Conservation (phyloP, 30 jellyfish, hydroid and myxozoan genomes). For the Pseudorhiza aurosa region DNA sequence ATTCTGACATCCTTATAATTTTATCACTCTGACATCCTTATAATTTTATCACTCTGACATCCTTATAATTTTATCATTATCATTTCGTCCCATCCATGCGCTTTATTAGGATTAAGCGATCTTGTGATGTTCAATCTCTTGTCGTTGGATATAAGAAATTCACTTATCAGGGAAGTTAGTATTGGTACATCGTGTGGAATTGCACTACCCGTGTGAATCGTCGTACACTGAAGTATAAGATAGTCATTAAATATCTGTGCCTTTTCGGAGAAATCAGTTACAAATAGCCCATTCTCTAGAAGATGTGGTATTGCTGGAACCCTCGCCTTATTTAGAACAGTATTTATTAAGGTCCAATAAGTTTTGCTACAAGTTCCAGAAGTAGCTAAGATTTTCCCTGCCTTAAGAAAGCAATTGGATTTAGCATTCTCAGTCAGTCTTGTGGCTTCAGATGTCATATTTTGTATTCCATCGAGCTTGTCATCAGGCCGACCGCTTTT, state of each 20-base stretch:
- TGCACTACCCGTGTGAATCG: slow-evolving; percentile 69
- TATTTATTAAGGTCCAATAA: slow-evolving; percentile 68
- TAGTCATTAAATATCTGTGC: slow-evolving; percentile 62
- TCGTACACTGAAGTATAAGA: slow-evolving; percentile 67
- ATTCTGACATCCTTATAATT: no score
- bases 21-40: no score
- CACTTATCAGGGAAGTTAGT: slow-evolving; percentile 39
- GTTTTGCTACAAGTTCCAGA: slow-evolving; percentile 67
- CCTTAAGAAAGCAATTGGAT: slow-evolving; percentile 46
- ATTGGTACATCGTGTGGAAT: slow-evolving; percentile 43
- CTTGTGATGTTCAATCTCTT: slow-evolving; percentile 53
- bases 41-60: slow-evolving; percentile 49
- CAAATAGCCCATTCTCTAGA: slow-evolving; percentile 51
- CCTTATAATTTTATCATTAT: slow-evolving; percentile 49
- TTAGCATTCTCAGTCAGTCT: slow-evolving; percentile 59
- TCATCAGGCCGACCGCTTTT: slow-evolving; percentile 60
- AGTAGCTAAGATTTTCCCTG: slow-evolving; percentile 61
- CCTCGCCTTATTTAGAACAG: slow-evolving; percentile 65
- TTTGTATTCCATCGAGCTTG: slow-evolving; percentile 47
- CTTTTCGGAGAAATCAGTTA: slow-evolving; percentile 74
- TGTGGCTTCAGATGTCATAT: slow-evolving; percentile 56
- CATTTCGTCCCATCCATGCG: slow-evolving; percentile 73
- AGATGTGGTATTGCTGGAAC: slow-evolving; percentile 72
- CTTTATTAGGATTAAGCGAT: slow-evolving; percentile 53
- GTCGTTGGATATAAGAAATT: slow-evolving; percentile 48